Evolutionary conservation across 2,113 vertebrate species (phyloP).

Genomic region (Atherinomorus stipes): DNA sequence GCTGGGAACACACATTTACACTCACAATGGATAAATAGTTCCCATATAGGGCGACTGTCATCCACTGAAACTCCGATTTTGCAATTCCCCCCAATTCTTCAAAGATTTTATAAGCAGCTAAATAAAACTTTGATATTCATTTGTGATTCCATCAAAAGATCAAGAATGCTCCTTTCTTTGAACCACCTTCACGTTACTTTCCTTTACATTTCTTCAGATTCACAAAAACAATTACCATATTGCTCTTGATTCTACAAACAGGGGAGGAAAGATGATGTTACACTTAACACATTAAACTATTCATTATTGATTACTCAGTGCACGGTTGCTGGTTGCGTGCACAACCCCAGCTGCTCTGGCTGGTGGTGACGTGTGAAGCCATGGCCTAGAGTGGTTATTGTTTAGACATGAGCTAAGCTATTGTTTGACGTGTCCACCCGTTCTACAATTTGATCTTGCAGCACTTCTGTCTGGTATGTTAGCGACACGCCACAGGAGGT

Average conservation of each 20-base stretch:
- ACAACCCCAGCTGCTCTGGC: neutral
- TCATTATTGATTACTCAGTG: neutral
- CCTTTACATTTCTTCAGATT: too few relatives aligned
- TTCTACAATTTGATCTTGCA: neutral
- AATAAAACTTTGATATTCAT: neutral
- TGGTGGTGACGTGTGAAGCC: neutral
- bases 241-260: neutral
- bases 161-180: too few relatives aligned
- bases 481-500: neutral
- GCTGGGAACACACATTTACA: neutral
- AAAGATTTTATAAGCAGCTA: too few relatives aligned
- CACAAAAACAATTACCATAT: neutral
- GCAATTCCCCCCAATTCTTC: too few relatives aligned
- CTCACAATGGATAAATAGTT: neutral
- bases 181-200: too few relatives aligned
- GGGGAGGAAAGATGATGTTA: neutral
- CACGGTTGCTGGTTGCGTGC: neutral
- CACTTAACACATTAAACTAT: neutral
- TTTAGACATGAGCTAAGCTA: neutral
- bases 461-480: neutral
- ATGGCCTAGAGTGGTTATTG: neutral
- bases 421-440: neutral
- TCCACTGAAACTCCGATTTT: neutral
- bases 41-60: neutral
- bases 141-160: neutral